Percentiles rank a stretch among this genome's conserved stretches.
Conservation (phyloP, 2,888 invertebrate genomes). For the Plagiodera versicolora region DNA sequence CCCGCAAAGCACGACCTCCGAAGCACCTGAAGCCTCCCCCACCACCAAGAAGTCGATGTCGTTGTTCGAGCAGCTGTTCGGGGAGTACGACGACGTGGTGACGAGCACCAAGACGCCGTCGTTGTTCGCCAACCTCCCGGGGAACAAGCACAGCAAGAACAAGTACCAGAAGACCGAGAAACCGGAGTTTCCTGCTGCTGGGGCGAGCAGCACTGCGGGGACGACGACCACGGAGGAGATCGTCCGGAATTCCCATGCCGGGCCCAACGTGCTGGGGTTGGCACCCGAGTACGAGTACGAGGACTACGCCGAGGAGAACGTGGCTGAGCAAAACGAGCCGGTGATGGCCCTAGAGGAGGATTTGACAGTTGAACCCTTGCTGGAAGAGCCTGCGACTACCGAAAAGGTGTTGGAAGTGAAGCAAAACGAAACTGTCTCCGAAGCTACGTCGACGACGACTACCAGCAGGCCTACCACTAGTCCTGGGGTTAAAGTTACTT, state of each 20-base stretch:
- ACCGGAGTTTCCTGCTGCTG: constrained; percentile 31
- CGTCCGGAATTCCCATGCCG: constrained; percentile 37
- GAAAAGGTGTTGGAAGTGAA: constrained; percentile 12
- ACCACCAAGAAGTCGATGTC: constrained; percentile 53
- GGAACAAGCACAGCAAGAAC: constrained; percentile 32
- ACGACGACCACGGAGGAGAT: constrained; percentile 19
- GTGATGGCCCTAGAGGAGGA: constrained; percentile 27
- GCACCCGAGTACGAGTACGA: constrained; percentile 48
- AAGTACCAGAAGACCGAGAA: constrained; percentile 32
- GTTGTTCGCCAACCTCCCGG: constrained; percentile 38
- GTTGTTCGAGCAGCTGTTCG: constrained; percentile 53
- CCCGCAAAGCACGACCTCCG: no score
- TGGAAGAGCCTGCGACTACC: constrained; percentile 8
- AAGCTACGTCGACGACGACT: constrained; percentile 16
- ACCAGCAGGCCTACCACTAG: constrained; percentile 31
- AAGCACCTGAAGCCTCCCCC: constrained; percentile 43
- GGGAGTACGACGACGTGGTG: constrained; percentile 51
- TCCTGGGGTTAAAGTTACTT: constrained; percentile 47
- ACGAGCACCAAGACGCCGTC: constrained; percentile 34
- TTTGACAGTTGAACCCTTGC: constrained; percentile 33
- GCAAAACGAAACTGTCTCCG: constrained; percentile 26
- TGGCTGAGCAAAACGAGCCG: constrained; percentile 44
- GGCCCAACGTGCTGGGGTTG: constrained; percentile 39
- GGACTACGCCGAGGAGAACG: constrained; percentile 45
- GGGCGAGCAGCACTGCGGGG: constrained; percentile 26